Percentiles rank a stretch among this genome's conserved stretches.
phyloP scores from a whole-genome alignment of 2,888 invertebrate species.

The Cryptocephalus primarius region DNA sequence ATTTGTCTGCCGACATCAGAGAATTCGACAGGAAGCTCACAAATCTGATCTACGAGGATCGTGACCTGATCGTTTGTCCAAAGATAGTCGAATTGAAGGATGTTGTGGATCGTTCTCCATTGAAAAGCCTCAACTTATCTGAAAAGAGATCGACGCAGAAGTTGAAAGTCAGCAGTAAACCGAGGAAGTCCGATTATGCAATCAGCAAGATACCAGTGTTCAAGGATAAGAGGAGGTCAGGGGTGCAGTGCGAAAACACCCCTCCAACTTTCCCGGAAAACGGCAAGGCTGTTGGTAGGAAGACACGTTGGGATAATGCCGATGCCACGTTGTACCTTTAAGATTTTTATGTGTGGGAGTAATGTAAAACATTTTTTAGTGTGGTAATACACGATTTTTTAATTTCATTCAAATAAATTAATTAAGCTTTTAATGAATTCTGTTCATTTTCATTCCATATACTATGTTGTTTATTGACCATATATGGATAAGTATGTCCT shows the following conservation, averaged over 20 bases:
- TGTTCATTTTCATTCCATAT: too few species aligned
- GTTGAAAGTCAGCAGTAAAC: slow-evolving; percentile 31
- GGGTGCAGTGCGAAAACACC: slow-evolving; percentile 33
- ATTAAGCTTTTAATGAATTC: too few species aligned
- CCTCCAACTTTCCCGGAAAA: slow-evolving; percentile 25
- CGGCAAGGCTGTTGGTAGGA: slow-evolving; percentile 16
- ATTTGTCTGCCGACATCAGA: slow-evolving; percentile 23
- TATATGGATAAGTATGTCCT: too few species aligned
- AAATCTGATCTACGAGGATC: slow-evolving; percentile 50
- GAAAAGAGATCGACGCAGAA: slow-evolving; percentile 20
- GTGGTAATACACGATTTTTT: too few species aligned
- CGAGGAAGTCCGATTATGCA: slow-evolving; percentile 21
- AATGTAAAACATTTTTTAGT: too few species aligned
- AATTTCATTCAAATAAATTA: too few species aligned
- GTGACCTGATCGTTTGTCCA: slow-evolving; percentile 21
- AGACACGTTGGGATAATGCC: slow-evolving; percentile 28
- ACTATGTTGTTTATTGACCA: too few species aligned
- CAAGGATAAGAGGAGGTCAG: slow-evolving; percentile 22
- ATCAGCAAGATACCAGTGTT: slow-evolving; percentile 33
- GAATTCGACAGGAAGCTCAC: slow-evolving; percentile 39
- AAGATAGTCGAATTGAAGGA: slow-evolving; percentile 28
- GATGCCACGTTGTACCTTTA: slow-evolving; percentile 28
- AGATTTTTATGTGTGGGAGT: too few species aligned
- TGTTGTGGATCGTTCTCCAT: slow-evolving; percentile 24
- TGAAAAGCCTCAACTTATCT: slow-evolving; percentile 24